phyloP scores from a whole-genome alignment of 2,888 invertebrate genomes.

The Andrena haemorrhoa region DNA sequence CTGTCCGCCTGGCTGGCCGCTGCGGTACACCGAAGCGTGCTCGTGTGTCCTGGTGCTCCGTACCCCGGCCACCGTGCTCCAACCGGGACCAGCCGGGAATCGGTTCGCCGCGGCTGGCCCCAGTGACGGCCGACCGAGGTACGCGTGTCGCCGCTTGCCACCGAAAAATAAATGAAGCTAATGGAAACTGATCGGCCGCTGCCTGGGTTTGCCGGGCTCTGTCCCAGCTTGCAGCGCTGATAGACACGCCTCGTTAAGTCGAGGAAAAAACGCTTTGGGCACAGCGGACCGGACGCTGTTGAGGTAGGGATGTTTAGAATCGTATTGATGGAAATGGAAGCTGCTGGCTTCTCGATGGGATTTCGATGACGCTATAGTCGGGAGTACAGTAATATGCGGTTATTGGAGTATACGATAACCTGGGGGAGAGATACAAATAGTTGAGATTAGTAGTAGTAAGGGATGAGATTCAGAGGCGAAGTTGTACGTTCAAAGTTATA shows the following conservation, averaged over 20 bases:
- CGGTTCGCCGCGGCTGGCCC: conserved; percentile 10
- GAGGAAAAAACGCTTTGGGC: conserved; percentile 37
- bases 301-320: neutral
- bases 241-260: conserved; percentile 39
- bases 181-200: conserved; percentile 53
- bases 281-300: neutral
- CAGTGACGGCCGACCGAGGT: conserved; percentile 15
- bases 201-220: conserved; percentile 32
- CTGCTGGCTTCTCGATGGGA: conserved; percentile 23
- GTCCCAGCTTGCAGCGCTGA: conserved; percentile 33
- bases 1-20: neutral
- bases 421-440: too few species aligned
- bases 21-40: conserved; percentile 50
- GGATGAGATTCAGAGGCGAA: too few species aligned
- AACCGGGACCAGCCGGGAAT: conserved; percentile 21
- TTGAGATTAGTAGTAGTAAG: too few species aligned
- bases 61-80: neutral
- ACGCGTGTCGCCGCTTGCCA: conserved; percentile 40
- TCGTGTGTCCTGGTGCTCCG: conserved; percentile 28
- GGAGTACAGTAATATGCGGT: too few species aligned
- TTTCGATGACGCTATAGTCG: too few species aligned
- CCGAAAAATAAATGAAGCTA: conserved; percentile 57
- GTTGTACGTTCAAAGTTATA: too few species aligned
- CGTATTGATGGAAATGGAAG: too few species aligned
- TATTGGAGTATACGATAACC: too few species aligned